These are phyloP conservation scores for Melanotaenia duboulayi DNA, from an alignment of 2,113 vertebrate species.

Conservation along the genomic window DNA sequence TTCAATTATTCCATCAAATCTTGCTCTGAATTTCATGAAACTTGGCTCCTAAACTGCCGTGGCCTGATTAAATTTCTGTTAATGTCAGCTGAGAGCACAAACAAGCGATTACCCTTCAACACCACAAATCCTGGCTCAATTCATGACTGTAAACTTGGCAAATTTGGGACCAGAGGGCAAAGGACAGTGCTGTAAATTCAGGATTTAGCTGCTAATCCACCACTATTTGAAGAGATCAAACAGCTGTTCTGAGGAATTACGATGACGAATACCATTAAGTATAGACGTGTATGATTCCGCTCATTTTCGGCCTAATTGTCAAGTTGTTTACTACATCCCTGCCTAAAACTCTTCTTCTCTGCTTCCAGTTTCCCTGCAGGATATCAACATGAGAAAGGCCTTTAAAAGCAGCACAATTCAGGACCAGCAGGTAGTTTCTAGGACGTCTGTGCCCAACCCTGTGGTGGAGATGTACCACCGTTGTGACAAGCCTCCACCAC, in stretches of 20 bases:
- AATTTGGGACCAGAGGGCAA: neutral
- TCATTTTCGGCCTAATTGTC: neutral
- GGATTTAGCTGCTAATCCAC: conserved; percentile 24
- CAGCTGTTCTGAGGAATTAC: conserved; percentile 35
- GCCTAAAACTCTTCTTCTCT: neutral
- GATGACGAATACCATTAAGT: neutral
- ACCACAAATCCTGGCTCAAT: conserved; percentile 7
- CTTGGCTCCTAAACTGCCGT: neutral
- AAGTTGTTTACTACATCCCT: neutral
- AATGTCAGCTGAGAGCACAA: neutral
- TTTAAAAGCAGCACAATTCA: conserved; percentile 94
- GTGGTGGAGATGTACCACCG: conserved; percentile 94
- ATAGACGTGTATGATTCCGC: neutral
- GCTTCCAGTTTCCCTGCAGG: conserved; percentile 89
- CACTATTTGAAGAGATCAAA: neutral
- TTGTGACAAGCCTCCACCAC: conserved; percentile 91
- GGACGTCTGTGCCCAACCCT: conserved; percentile 91
- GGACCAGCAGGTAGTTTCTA: conserved; percentile 94
- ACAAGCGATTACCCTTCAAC: conserved; percentile 2
- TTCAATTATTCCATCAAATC: neutral
- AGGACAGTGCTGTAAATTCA: neutral
- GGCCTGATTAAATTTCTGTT: neutral
- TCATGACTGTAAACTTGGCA: neutral
- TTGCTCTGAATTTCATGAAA: neutral
- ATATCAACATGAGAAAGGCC: conserved; percentile 96